Evolutionary conservation across 2,888 invertebrate genomes (phyloP), one percentile per base, ranked within the genome.

Genomic region (Melipona bicolor): DNA sequence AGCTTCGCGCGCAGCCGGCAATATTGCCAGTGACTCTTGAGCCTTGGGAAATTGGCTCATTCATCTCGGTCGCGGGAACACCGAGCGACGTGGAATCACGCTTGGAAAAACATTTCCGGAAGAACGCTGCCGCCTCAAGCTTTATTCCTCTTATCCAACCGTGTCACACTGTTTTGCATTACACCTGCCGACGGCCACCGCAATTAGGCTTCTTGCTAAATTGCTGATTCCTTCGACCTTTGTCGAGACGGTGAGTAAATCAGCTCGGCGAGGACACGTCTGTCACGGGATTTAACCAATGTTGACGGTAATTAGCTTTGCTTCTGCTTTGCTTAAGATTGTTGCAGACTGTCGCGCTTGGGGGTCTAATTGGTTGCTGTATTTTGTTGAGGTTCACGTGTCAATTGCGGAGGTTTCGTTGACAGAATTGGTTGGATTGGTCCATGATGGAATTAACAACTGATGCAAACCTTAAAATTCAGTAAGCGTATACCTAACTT

Each of bases 41-140:
- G 92, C 92, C 91, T 89, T 85, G 89, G 92, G 90, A 92, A 92
- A 92, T 92, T 92, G 92, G 91, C 91, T 92, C 92, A 89, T 92
- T 92, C 90, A 92, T 92, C 92, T 92, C 89, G 86, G 85, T 81
- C 87, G 84, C 86, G 86, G 88, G 87, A 86, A 88, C 88, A 90
- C 79, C 78, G 19, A 21, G 81, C 88, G 71, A 85, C 87, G 85
- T 81, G 86, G 89, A 89, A 90, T 91, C 91, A 87, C 90, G 88
- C 89, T 90, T 83, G 88, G 85, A 81, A 86, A 88, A 89, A 89
- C 87, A 87, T 79, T 86, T 80, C 82, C 62, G 52, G 67, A 54
- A 43, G 61, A 65, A 56, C 61, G 68, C 43, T 43, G 9, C 43
- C 2, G 19, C 11, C 62, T 72, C 27, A 27, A 19, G 17, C n/a